phyloP scores from a whole-genome alignment of 2,888 invertebrate species.

The Leptopterna dolabrata region DNA sequence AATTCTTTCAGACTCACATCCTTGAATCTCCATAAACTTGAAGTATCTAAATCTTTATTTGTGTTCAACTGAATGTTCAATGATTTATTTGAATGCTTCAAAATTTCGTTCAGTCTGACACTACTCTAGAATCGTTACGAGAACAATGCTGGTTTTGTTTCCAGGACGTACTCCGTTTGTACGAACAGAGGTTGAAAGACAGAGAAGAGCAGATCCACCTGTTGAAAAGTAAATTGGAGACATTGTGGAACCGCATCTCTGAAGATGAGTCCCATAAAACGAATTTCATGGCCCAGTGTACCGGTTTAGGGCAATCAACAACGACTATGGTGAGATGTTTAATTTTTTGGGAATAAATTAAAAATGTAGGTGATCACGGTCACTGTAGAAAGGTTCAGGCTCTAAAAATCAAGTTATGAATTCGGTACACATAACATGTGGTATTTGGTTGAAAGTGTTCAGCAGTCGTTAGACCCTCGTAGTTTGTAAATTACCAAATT shows the following conservation, averaged over 20 bases:
- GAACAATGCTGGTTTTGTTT: not conserved
- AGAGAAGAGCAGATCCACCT: not conserved
- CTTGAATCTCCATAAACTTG: not conserved
- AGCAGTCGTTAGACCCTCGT: no score
- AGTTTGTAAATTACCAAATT: no score
- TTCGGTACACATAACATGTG: no score
- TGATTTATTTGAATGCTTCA: no score
- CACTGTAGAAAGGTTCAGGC: not conserved
- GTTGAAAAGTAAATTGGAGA: not conserved
- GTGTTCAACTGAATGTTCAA: no score
- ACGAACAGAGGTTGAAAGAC: not conserved
- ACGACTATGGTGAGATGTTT: not conserved
- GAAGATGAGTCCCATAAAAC: not conserved
- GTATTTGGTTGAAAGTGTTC: no score
- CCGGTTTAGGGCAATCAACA: not conserved
- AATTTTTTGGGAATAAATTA: no score
- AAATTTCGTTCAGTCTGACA: no score
- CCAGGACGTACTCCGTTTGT: not conserved
- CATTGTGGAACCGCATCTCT: not conserved
- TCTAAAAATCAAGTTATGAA: no score
- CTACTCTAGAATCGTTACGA: no score
- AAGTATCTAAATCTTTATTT: no score
- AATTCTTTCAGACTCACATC: not conserved
- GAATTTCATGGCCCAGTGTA: not conserved
- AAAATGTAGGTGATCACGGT: no score